Conservation (phyloP, 2,113 vertebrate genomes). For the Anhinga anhinga region DNA sequence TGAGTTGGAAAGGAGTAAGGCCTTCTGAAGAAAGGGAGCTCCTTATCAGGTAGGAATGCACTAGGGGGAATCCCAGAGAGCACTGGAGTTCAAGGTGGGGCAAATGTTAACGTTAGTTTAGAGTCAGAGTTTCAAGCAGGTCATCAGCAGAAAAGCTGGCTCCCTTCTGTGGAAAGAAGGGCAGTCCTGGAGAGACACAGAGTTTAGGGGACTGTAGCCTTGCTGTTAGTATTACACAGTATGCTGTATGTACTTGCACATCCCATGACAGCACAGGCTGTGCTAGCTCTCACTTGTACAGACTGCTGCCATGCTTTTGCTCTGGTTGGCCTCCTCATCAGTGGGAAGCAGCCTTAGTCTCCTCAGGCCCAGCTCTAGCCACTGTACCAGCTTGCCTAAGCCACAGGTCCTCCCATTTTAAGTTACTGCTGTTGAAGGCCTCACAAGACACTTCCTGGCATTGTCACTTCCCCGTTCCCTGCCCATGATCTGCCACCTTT, state of each 20-base stretch:
- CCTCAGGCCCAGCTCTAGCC: background rate
- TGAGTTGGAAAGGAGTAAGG: background rate
- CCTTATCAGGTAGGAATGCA: background rate
- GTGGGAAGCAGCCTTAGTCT: background rate
- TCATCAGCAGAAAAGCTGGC: background rate
- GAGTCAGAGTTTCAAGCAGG: background rate
- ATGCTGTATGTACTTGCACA: rapidly evolving
- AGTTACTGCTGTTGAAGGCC: background rate
- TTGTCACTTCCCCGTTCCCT: background rate
- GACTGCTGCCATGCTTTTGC: background rate
- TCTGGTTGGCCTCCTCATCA: background rate
- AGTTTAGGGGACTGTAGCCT: background rate
- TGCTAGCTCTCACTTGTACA: background rate
- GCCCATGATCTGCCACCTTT: background rate
- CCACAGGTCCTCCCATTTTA: background rate
- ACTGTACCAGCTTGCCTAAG: background rate
- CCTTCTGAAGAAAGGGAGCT: background rate
- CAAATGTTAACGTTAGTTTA: background rate
- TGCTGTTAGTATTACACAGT: background rate
- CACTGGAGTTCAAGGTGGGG: background rate
- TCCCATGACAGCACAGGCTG: background rate
- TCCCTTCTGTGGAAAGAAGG: background rate
- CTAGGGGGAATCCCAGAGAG: background rate
- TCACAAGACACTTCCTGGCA: background rate
- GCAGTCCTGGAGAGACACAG: background rate